phyloP scores from a whole-genome alignment of 2,113 vertebrate genomes.

The Siniperca knerii region DNA sequence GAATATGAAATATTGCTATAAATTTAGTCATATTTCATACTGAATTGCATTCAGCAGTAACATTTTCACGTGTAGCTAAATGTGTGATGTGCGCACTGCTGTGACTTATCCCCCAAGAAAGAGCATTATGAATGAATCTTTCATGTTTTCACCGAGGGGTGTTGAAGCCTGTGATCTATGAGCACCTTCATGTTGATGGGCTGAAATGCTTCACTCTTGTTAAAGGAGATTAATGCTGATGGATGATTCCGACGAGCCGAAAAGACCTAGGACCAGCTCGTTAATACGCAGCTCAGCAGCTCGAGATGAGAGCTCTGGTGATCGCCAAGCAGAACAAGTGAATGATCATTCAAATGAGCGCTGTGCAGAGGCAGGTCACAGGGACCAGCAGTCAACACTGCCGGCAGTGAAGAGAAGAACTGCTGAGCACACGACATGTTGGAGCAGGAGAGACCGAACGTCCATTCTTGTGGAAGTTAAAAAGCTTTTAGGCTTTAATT shows the following conservation, averaged over 20 bases:
- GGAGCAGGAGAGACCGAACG: constrained; percentile 59
- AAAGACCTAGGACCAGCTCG: constrained; percentile 54
- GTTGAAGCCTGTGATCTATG: constrained; percentile 66
- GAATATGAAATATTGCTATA: not conserved
- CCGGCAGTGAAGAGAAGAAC: constrained; percentile 46
- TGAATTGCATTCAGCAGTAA: not conserved
- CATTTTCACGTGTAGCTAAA: constrained; percentile 18
- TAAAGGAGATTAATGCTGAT: constrained; percentile 72
- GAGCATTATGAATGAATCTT: constrained; percentile 60
- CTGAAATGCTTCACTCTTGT: constrained; percentile 71
- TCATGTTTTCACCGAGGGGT: constrained; percentile 50
- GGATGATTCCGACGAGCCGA: constrained; percentile 53
- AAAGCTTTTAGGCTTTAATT: constrained; percentile 83
- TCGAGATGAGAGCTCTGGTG: constrained; percentile 29
- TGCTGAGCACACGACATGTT: constrained; percentile 55
- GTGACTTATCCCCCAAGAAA: constrained; percentile 35
- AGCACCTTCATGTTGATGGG: constrained; percentile 59
- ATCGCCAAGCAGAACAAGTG: constrained; percentile 57
- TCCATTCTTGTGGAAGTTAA: constrained; percentile 78
- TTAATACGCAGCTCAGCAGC: constrained; percentile 62
- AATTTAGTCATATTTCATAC: not conserved
- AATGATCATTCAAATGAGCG: constrained; percentile 72
- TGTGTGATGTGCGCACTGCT: constrained; percentile 20
- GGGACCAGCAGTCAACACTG: constrained; percentile 61
- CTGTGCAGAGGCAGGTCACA: constrained; percentile 61